Base-by-base conservation (phyloP, 2,797 vertebrate genomes). In the Cuculus canorus region DNA sequence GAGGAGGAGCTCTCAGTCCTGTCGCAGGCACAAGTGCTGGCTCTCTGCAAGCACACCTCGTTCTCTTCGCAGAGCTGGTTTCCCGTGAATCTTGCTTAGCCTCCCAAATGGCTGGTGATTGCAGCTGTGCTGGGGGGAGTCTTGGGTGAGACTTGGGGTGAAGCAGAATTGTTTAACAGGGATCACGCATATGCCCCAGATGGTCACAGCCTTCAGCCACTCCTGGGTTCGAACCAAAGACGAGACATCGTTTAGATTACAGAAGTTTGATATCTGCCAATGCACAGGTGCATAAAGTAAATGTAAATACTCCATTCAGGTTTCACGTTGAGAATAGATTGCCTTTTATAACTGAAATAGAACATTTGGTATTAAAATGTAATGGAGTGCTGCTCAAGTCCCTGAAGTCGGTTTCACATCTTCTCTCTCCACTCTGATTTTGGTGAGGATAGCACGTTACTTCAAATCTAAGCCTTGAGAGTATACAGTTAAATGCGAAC, bases 21-120 rank as follows among this genome's bases (percentile, higher is more conserved):
- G 41, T 25, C 24, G 0, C 45, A 50, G 37, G 57, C 41, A 75
- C 32, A 50, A 21, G 3, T 3, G 57, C 59, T 2, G 23, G 0
- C 30, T 91, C 73, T 45, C 39, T 63, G 23, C 39, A 43, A 77
- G 27, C 35, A 33, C 41, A 16, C 1, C 0, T 84, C 80, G 8
- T 65, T 78, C 57, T 71, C 75, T 75, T 93, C 86, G 59, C 41
- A 69, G 66, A 86, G 32, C 17, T 32, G 16, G 25, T 33, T 33
- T 86, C 69, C 61, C 28, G 21, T 52, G 54, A 81, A 66, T 69
- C 50, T 92, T 78, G 32, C 75, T 82, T 57, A 68, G 72, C 79
- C n/a, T 63, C 72, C 54, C 47, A 64, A 71, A 69, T 32, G 39
- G 37, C 7, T n/a, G 27, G 32, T 1, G 19, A 30, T 39, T 68